phyloP scores from a whole-genome alignment of 2,797 vertebrate genomes.

The Tauraco hartlaubi region DNA sequence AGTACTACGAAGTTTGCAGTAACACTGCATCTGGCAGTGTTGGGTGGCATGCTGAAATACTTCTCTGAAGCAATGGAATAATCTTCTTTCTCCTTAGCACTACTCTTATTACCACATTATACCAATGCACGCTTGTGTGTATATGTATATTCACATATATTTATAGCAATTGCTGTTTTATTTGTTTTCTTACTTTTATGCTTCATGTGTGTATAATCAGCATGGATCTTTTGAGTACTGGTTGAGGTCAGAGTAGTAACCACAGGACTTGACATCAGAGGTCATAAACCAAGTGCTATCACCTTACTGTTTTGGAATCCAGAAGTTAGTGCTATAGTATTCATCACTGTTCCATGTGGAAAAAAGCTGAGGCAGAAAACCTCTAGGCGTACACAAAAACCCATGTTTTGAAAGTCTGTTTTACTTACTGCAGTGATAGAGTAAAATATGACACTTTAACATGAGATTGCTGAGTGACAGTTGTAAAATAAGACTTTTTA shows the following conservation, averaged over 20 bases:
- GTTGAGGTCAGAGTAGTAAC: background rate
- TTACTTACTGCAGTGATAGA: background rate
- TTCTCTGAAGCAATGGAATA: background rate
- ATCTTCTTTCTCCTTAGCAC: background rate
- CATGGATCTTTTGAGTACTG: background rate
- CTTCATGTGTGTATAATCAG: background rate
- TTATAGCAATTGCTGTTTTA: background rate
- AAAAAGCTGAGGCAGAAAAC: background rate
- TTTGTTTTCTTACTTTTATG: background rate
- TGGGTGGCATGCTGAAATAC: background rate
- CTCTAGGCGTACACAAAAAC: background rate
- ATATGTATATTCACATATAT: background rate
- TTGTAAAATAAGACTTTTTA: background rate
- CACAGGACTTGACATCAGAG: background rate
- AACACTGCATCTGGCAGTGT: background rate
- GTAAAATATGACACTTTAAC: background rate
- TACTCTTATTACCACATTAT: background rate
- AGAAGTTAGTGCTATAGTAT: background rate
- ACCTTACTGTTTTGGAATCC: background rate
- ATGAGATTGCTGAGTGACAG: background rate
- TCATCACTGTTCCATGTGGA: background rate
- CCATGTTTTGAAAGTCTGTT: background rate
- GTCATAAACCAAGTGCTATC: background rate
- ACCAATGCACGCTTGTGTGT: rapidly evolving
- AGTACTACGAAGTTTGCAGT: background rate